Base-by-base conservation (phyloP, 2,113 vertebrate species). In the Cheirogaleus medius region DNA sequence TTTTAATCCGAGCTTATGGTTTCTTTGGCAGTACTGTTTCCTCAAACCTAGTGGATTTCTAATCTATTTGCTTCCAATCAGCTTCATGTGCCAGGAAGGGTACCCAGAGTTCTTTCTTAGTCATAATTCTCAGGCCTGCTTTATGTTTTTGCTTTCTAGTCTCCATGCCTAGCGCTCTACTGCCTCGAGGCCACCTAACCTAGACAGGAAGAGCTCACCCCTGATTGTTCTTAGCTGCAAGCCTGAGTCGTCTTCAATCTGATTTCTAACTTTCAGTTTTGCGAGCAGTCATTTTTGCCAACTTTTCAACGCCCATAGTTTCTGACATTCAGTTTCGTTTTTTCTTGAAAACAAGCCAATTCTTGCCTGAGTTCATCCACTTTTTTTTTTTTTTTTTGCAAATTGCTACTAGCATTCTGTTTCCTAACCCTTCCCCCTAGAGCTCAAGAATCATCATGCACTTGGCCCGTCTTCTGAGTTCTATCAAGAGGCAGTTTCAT, bases 271-370 rank as follows among this genome's bases (percentile, higher is more conserved):
- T 80, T 81, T 91, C 56, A 60, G 21, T 90, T 97, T 90, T 93
- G 29, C 91, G 95, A 87, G 42, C 42, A 68, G 74, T 82, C 78
- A 87, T n/a, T 93, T 91, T 93, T 85, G 95, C 84, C 44, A 92
- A 83, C 64, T 93, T 96, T 97, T 97, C 96, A 97, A 47, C 95
- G 97, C 91, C 87, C 94, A 80, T 87, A 23, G 44, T 87, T 97
- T 95, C 95, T 97, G 93, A 96, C 86, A 95, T 92, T 94, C n/a
- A 39, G 47, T 94, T 87, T 95, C 25, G 85, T 84, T 93, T 97
- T 89, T 87, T 15, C 94, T 90, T 95, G 93, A 97, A 96, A 97
- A 89, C 60, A 80, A 97, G 93, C 97, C 97, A 95, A n/a, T 91
- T 97, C 94, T 91, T 95, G 85, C 95, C 74, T 87, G 83, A 94